phyloP scores from a whole-genome alignment of 1,140 invertebrate genomes.

The Melipona quadrifasciata region DNA sequence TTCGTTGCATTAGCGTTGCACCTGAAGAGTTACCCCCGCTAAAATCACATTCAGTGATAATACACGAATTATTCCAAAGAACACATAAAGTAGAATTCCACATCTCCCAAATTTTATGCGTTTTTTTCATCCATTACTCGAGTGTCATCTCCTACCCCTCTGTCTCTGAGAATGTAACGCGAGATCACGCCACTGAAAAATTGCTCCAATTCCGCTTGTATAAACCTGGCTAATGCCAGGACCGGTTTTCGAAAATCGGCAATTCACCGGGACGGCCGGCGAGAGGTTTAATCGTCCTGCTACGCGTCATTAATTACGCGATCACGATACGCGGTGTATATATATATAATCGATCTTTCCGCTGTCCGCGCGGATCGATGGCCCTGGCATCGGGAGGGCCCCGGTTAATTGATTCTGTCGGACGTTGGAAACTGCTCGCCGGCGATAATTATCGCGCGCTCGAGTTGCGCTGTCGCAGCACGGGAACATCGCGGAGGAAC shows the following conservation, averaged over 20 bases:
- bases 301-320: slow-evolving; percentile 67
- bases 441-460: slow-evolving; percentile 62
- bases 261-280: slow-evolving; percentile 45
- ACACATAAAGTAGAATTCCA: too few relatives aligned
- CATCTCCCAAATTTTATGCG: too few relatives aligned
- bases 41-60: too few relatives aligned
- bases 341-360: too few relatives aligned
- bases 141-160: too few relatives aligned
- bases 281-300: slow-evolving; percentile 58
- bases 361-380: too few relatives aligned
- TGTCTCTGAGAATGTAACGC: too few relatives aligned
- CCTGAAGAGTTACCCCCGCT: too few relatives aligned
- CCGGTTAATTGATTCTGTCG: slow-evolving; percentile 64
- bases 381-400: not conserved
- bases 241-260: slow-evolving; percentile 30
- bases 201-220: not conserved
- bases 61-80: too few relatives aligned
- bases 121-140: too few relatives aligned
- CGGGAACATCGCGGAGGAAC: slow-evolving; percentile 50
- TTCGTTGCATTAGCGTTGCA: too few relatives aligned
- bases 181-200: not conserved
- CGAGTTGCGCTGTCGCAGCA: slow-evolving; percentile 52
- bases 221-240: slow-evolving; percentile 5
- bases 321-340: slow-evolving; percentile 51
- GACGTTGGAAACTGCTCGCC: slow-evolving; percentile 32